These are phyloP conservation scores for Neelides sp. DNA, from an alignment of 1,140 invertebrate genomes.

Conservation along the genomic window DNA sequence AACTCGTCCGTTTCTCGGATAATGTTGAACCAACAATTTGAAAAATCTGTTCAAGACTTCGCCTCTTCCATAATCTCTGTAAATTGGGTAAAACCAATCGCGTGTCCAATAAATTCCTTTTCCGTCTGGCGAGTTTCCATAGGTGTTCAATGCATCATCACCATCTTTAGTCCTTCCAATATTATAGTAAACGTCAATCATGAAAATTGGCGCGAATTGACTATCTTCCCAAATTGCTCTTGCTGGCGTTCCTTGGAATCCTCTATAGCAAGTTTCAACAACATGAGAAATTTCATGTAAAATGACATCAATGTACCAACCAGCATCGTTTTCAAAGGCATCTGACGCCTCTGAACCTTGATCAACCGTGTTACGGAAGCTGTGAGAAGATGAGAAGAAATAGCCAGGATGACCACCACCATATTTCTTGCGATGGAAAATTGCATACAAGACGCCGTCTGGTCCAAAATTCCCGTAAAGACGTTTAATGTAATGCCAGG, in stretches of 20 bases:
- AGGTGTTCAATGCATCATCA: constrained; percentile 17
- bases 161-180: constrained; percentile 11
- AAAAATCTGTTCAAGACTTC: constrained; percentile 16
- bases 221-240: constrained; percentile 26
- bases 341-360: constrained; percentile 5
- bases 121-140: constrained; percentile 20
- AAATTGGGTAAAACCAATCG: constrained; percentile 25
- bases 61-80: constrained; percentile 7
- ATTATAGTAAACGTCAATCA: constrained; percentile 23
- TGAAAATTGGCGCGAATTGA: constrained; percentile 29
- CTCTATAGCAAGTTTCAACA: constrained; percentile 20
- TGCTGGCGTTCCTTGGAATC: constrained; percentile 18
- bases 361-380: constrained; percentile 17
- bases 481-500: constrained; percentile 19
- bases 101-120: constrained; percentile 20
- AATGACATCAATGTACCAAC: constrained; percentile 13
- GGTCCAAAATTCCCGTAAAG: constrained; percentile 20
- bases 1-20: neutral
- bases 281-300: constrained; percentile 28
- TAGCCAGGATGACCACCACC: constrained; percentile 19
- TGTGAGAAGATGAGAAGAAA: constrained; percentile 16
- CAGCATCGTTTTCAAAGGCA: constrained; percentile 15
- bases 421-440: constrained; percentile 22
- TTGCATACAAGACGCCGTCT: constrained; percentile 16
- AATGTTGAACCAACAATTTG: constrained; percentile 13